Base-by-base conservation (phyloP, 2,888 invertebrate genomes). In the Microctonus brassicae region DNA sequence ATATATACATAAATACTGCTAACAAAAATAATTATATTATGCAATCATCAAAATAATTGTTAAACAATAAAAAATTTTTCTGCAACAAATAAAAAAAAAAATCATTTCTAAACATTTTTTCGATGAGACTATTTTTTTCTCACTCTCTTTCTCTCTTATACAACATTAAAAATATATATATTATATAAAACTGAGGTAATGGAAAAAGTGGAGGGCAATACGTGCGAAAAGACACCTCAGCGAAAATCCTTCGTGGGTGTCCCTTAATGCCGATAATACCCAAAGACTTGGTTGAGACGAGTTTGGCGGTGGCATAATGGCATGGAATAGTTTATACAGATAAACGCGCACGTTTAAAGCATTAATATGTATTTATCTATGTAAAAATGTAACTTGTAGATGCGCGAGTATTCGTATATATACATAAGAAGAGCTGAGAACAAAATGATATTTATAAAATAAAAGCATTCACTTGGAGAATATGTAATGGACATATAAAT, bases 221-320 rank as follows among this genome's bases (percentile, higher is more conserved):
- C 75, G 76, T 73, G 76, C 72, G 77, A 75, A 76, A 75, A 73
- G 73, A 70, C 60, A 70, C 72, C 65, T 72, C 70, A 58, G 52
- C 22, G 36, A 42, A 64, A 42, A 73, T 65, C 70, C 71, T 73
- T 65, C 70, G 75, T 71, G 72, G 73, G 68, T 64, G 65, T 52
- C 58, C 68, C 69, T 78, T 77, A 29, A 77, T 77, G 71, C 79
- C 75, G 75, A 62, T 79, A 79, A 79, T 79, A 78, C 77, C 61
- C 74, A 7, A 64, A 64, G 74, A 75, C 72, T 77, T 75, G 73
- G 42, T 63, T 55, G 58, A 74, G 69, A 72, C 72, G 70, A 78
- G 76, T 73, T 76, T 75, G 73, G 73, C 34, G 75, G 63, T 75
- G 68, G 76, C 69, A 75, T 77, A 77, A 76, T 76, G 71, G 75